Conservation (phyloP, 92 coral and sea anemone genomes). For the Blastomussa wellsi region DNA sequence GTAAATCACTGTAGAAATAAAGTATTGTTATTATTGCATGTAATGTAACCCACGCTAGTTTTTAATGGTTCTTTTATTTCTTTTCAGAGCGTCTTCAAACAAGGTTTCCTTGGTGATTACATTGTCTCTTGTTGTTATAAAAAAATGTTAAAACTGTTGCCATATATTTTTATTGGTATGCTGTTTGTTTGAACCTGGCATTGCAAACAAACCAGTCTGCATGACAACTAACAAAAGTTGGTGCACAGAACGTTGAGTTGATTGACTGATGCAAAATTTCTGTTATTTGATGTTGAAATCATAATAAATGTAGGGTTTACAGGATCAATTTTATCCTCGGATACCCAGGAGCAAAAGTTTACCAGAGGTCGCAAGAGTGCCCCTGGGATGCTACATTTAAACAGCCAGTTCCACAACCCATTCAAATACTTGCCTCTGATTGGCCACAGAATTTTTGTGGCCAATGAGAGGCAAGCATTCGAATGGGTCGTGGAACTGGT, state of each 20-base stretch:
- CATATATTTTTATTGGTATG: neutral
- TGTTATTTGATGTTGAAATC: too few species aligned
- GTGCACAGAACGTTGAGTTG: neutral
- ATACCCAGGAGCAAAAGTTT: too few species aligned
- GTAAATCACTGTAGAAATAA: too few species aligned
- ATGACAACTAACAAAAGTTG: neutral
- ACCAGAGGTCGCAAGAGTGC: too few species aligned
- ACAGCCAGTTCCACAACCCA: too few species aligned
- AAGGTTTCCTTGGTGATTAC: slow-evolving; percentile 22
- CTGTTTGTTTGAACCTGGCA: neutral
- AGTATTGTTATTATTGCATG: too few species aligned
- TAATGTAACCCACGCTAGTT: too few species aligned
- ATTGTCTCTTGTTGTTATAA: neutral
- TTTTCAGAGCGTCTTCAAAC: slow-evolving; percentile 27
- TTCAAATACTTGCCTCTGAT: too few species aligned
- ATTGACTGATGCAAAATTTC: neutral
- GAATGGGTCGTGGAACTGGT: too few species aligned
- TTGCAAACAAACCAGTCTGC: neutral
- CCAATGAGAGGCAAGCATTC: too few species aligned
- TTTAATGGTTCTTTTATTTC: neutral
- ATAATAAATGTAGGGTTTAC: neutral
- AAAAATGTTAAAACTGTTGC: neutral
- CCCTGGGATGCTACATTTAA: too few species aligned
- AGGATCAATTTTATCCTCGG: neutral
- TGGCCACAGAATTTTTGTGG: too few species aligned